Percentiles rank a stretch among this genome's conserved stretches.
These are phyloP conservation scores for Sabellastarte sp. DNA, from an alignment of 2,888 invertebrate species.

Conservation along the genomic window DNA sequence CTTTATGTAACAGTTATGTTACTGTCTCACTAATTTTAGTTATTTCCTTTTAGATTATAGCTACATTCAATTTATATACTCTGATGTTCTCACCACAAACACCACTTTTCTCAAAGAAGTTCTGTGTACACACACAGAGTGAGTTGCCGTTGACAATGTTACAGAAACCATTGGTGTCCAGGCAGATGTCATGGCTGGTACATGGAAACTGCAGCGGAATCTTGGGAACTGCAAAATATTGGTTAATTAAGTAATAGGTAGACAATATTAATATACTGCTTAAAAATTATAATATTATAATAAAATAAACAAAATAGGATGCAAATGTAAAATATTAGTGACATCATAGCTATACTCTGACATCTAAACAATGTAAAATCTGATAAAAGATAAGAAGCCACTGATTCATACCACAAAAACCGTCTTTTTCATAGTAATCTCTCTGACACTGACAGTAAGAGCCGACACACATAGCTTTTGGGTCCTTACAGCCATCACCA, in stretches of 20 bases:
- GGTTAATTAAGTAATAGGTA: too few species aligned
- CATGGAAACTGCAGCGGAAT: slow-evolving; percentile 14
- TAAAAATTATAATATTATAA: too few species aligned
- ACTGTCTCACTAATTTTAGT: too few species aligned
- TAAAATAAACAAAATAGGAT: too few species aligned
- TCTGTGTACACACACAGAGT: slow-evolving; percentile 5
- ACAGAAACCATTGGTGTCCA: neutral
- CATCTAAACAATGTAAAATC: neutral
- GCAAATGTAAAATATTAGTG: neutral
- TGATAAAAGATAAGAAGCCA: slow-evolving; percentile 7
- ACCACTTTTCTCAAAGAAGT: slow-evolving; percentile 9
- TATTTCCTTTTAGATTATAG: too few species aligned
- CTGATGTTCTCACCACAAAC: slow-evolving; percentile 5
- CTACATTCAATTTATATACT: too few species aligned
- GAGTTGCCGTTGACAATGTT: neutral
- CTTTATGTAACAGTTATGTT: too few species aligned
- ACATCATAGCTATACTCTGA: neutral
- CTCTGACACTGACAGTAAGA: slow-evolving; percentile 17
- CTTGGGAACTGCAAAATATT: slow-evolving; percentile 14
- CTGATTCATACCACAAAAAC: slow-evolving; percentile 17
- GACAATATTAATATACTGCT: too few species aligned
- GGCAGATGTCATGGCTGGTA: neutral
- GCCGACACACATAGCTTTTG: slow-evolving; percentile 15
- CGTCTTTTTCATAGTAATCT: slow-evolving; percentile 17
- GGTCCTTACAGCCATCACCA: slow-evolving; percentile 15